Evolutionary conservation across 1,140 invertebrate species (phyloP), one percentile per base, ranked within the genome.

Genomic region (Calliphora vicina): DNA sequence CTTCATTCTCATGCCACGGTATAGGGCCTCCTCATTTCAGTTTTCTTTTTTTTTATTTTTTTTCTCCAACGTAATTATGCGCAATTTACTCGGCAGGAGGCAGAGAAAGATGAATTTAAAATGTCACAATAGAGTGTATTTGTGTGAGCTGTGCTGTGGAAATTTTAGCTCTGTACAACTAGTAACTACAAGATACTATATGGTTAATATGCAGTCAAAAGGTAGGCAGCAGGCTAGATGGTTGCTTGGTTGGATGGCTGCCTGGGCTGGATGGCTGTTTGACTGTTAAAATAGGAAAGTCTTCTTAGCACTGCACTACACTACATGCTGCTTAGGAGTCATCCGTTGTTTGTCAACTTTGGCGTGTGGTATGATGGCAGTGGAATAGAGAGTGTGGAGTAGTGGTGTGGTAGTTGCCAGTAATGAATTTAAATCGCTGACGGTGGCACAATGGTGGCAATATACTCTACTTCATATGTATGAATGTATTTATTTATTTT

Each of bases 21-120:
- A 12, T 5, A 23, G 10, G 20, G n/a, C n/a, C 61, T 67, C 61
- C 61, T 67, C 61, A 67, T 67, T 67, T 23, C 61, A 67, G 10
- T 67, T 8, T 67, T 5, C 20, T 67, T 61, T 10, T n/a, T 57
- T 0, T 20, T 1, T 67, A 2, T 23, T 1, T 67, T 67, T 67
- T 67, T 67, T 15, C n/a, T 57, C n/a, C n/a, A 6, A 17, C 17
- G 20, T 67, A 67, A 67, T 67, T 67, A 67, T 67, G 61, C 61
- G 61, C 61, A 67, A 67, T 67, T 67, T 67, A 67, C 61, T 67
- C 61, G 61, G 61, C 61, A 67, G 61, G 61, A 67, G 61, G 61
- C 20, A 67, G 20, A 23, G 61, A 67, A 67, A 67, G 61, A 67
- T 67, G 61, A 67, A 67, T 67, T 67, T 67, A 67, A 67, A 20